Conservation (phyloP, 2,113 vertebrate species). For the Rhinopomastus cyanomelas region DNA sequence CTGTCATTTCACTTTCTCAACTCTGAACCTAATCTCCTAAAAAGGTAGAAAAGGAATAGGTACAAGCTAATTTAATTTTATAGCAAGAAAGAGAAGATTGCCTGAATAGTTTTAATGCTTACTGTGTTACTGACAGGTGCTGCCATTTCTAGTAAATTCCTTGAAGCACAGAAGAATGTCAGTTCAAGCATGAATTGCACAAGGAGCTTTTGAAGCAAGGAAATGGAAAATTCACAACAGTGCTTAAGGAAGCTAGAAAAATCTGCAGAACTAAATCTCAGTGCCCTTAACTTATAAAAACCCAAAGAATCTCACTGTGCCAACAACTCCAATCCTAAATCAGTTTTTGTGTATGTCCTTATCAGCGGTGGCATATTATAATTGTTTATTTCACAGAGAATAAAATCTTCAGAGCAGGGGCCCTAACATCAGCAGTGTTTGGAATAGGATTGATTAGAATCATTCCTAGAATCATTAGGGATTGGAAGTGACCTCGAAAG, state of each 20-base stretch:
- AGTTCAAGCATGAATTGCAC: not conserved
- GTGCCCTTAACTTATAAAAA: not conserved
- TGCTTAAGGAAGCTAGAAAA: not conserved
- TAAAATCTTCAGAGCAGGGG: not conserved
- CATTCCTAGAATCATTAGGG: no score
- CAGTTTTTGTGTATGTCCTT: not conserved
- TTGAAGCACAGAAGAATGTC: not conserved
- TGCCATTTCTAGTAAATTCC: not conserved
- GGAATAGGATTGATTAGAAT: no score
- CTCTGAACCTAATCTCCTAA: not conserved
- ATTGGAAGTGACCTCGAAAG: no score
- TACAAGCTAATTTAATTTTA: constrained; percentile 10
- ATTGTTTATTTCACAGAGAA: not conserved
- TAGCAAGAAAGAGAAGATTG: not conserved
- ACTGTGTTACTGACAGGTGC: not conserved
- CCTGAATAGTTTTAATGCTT: not conserved
- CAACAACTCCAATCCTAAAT: not conserved
- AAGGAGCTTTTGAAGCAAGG: not conserved
- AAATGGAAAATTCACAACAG: not conserved
- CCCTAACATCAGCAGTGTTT: not conserved
- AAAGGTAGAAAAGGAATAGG: not conserved
- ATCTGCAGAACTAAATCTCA: not conserved
- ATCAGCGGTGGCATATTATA: not conserved
- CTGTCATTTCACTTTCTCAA: not conserved
- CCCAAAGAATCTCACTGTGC: not conserved